Conservation (phyloP, 23 tunicate genomes). For the Botrylloides violaceus region DNA sequence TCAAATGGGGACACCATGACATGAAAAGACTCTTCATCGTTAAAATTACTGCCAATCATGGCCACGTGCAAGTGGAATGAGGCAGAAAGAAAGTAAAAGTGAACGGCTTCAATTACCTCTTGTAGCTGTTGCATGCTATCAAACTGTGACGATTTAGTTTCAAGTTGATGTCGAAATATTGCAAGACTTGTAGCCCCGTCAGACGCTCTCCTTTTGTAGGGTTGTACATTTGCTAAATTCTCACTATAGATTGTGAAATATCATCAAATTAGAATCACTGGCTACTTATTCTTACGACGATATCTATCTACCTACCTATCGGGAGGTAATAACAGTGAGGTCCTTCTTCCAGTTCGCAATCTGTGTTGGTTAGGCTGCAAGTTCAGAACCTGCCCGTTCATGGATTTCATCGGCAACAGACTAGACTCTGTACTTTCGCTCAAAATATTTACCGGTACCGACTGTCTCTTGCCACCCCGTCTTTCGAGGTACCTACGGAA, state of each 20-base stretch:
- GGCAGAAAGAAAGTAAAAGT: not conserved
- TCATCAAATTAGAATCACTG: not conserved
- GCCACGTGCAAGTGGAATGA: not conserved
- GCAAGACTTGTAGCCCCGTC: conserved; percentile 82
- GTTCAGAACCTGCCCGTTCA: not conserved
- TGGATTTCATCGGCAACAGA: not conserved
- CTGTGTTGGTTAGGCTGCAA: conserved; percentile 23
- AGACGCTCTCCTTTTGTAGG: conserved; percentile 61
- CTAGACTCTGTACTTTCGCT: conserved; percentile 23
- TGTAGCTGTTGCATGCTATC: conserved; percentile 56
- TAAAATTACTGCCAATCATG: too few species aligned
- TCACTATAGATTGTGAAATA: not conserved
- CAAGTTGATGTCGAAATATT: conserved; percentile 50
- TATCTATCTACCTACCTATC: conserved; percentile 59
- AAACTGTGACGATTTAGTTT: conserved; percentile 31
- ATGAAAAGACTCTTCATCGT: too few species aligned
- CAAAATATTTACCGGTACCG: conserved; percentile 44
- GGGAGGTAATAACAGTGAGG: conserved; percentile 60
- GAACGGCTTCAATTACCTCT: conserved; percentile 25
- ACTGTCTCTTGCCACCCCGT: conserved; percentile 62
- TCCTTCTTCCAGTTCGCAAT: conserved; percentile 20
- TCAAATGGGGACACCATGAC: too few species aligned
- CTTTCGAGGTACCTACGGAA: conserved; percentile 60
- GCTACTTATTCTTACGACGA: not conserved
- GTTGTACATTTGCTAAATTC: conserved; percentile 4